Evolutionary conservation across 2,888 invertebrate species (phyloP), one percentile per base, ranked within the genome.

Genomic region (Sympetrum striolatum): DNA sequence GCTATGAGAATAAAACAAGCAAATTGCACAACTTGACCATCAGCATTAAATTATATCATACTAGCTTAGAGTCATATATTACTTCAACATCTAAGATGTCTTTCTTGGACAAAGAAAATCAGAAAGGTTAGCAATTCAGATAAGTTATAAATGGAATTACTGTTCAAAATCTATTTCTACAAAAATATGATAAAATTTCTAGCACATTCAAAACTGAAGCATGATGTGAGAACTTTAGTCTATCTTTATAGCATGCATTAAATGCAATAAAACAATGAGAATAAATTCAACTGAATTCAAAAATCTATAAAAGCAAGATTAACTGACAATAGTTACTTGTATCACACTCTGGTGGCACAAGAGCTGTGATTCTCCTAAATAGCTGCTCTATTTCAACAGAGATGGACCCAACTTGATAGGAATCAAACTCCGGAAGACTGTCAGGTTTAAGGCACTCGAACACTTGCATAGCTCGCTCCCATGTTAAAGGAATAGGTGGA

Each of bases 401-500:
- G n/a, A 98, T 97, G 0, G 97, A 97, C 60, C 96, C 95, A 15
- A 96, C 95, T 92, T 96, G 96, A 91, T 96, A 96, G 2, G 96
- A 97, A 94, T 98, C 97, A 93, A 98, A 96, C 92, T 97, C 97
- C 0, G 98, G 98, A 90, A 98, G 93, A 90, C 95, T 94, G 91
- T 96, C 96, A 0, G 98, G 98, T 91, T 96, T 96, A 93, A 97
- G 98, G 92, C 97, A 97, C 92, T 97, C 97, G 93, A 97, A 95
- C 44, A 95, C 92, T 14, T 92, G 92, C 2, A 93, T 92, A 35
- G 94, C 93, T 64, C 93, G 92, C 14, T 93, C 93, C 94, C 94
- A 94, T 18, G 93, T 93, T 60, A 94, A 92, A 10, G 92, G 90
- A 39, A 93, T 92, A 90, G 93, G 92, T 6, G 92, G 91, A 80